Conservation (phyloP, 64 coral and sea anemone genomes). For the Platygyra sinensis region DNA sequence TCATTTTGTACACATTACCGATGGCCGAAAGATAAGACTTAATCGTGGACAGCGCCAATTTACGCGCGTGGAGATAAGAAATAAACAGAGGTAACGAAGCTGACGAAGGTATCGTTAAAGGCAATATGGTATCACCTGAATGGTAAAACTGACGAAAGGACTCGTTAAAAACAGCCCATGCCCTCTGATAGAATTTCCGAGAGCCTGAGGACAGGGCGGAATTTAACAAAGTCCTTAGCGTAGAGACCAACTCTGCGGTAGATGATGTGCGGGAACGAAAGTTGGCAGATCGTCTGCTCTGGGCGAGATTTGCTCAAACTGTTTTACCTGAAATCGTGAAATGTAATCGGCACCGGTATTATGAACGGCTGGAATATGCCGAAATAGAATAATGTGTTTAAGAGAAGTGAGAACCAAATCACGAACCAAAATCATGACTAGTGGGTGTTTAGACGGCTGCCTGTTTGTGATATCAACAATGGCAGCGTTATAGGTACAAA, state of each 20-base stretch:
- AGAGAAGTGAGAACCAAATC: constrained; percentile 16
- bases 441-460: background rate
- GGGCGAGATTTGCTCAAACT: background rate
- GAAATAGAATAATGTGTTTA: constrained; percentile 8
- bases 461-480: background rate
- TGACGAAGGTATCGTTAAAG: background rate
- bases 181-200: too few relatives aligned
- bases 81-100: background rate
- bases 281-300: too few relatives aligned
- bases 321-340: background rate
- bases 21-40: background rate
- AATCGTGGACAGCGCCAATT: background rate
- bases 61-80: background rate
- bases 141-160: too few relatives aligned
- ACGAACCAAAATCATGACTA: constrained; percentile 8
- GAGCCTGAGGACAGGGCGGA: too few relatives aligned
- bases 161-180: too few relatives aligned
- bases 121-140: too few relatives aligned
- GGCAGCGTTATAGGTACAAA: too few relatives aligned
- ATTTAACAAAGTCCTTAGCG: too few relatives aligned
- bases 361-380: background rate
- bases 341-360: background rate
- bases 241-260: too few relatives aligned
- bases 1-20: background rate
- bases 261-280: too few relatives aligned